These are phyloP conservation scores for Tenthredo scrophulariae DNA, from an alignment of 2,888 invertebrate species.

Conservation along the genomic window DNA sequence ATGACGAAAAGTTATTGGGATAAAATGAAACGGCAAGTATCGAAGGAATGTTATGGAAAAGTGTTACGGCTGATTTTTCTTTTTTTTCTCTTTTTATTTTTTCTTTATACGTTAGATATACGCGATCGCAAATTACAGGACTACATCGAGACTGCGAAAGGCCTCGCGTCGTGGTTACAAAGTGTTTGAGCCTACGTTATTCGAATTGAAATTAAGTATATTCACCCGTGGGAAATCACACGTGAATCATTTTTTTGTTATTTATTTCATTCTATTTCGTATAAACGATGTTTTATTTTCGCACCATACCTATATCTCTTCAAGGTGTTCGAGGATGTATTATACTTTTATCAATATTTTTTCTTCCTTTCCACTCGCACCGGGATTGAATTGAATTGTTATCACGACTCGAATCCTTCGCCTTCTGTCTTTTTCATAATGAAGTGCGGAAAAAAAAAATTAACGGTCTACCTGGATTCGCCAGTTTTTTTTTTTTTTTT, in stretches of 20 bases:
- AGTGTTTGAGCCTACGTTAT: not conserved
- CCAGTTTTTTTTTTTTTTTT: too few species aligned
- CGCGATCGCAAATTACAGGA: not conserved
- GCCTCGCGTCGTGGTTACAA: not conserved
- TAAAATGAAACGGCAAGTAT: too few species aligned
- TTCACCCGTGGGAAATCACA: slow-evolving; percentile 21
- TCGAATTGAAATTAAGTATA: slow-evolving; percentile 23
- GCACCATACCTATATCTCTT: not conserved
- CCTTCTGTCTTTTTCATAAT: too few species aligned
- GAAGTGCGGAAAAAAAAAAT: too few species aligned
- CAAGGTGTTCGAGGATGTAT: not conserved
- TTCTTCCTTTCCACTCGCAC: not conserved
- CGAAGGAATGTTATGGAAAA: too few species aligned
- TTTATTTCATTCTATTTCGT: slow-evolving; percentile 1
- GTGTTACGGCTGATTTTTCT: too few species aligned
- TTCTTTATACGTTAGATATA: not conserved
- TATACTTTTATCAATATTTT: not conserved
- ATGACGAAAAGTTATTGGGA: too few species aligned
- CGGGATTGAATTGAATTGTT: not conserved
- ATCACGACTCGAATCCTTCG: too few species aligned
- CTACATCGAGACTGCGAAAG: not conserved
- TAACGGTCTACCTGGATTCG: too few species aligned
- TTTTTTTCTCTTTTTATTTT: too few species aligned
- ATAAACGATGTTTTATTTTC: not conserved
- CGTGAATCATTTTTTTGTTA: slow-evolving; percentile 18